These are phyloP conservation scores for Catharus fuscescens DNA, from an alignment of 2,113 vertebrate genomes.

Conservation along the genomic window DNA sequence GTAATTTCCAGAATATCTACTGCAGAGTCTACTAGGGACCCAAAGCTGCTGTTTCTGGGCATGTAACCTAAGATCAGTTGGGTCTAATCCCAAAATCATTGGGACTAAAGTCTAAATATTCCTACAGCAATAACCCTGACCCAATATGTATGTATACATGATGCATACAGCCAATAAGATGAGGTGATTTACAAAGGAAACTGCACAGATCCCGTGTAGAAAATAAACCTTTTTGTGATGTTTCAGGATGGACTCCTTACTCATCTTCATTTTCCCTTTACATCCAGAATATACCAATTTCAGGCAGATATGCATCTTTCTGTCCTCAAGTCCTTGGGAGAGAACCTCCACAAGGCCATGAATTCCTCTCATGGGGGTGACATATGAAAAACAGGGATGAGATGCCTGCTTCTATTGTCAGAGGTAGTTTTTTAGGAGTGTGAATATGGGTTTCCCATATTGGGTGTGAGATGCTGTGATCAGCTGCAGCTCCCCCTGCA, in stretches of 20 bases:
- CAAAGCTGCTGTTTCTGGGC: not conserved
- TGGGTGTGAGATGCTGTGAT: not conserved
- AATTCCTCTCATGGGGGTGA: not conserved
- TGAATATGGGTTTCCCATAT: not conserved
- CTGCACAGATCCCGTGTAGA: not conserved
- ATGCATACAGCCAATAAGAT: not conserved
- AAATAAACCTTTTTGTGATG: not conserved
- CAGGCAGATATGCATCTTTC: not conserved
- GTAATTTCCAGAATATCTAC: not conserved
- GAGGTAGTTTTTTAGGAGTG: not conserved
- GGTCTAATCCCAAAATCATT: not conserved
- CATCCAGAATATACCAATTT: not conserved
- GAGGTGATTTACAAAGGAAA: not conserved
- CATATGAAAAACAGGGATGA: not conserved
- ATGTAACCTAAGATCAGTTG: not conserved
- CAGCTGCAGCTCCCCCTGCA: not conserved
- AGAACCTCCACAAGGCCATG: not conserved
- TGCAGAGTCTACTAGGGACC: not conserved
- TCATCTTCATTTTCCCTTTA: not conserved
- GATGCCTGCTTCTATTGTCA: not conserved
- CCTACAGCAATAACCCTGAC: not conserved
- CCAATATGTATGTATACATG: not conserved
- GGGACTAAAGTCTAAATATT: not conserved
- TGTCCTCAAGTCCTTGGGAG: rapidly evolving
- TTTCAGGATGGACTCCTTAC: not conserved